Evolutionary conservation across 2,113 vertebrate genomes (phyloP), one percentile per base, ranked within the genome.

Genomic region (Trochalopteron elliotii): DNA sequence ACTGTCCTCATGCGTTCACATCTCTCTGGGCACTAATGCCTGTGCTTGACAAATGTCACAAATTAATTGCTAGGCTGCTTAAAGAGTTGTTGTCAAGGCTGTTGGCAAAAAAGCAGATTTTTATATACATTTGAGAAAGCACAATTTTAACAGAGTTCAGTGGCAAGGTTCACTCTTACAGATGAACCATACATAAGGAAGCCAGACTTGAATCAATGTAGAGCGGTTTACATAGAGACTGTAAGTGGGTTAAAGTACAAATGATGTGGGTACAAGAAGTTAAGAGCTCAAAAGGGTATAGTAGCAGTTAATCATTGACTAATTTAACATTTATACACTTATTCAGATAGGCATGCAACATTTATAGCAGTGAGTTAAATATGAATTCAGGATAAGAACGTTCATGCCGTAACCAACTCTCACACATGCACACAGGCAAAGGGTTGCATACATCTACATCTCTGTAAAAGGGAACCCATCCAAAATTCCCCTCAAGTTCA

Each of bases 401-500:
- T 50, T 81, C 52, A n/a, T 52, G 39, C 12, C 44, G 14, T 24
- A n/a, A 37, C 15, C 31, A 20, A 6, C 35, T 56, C 37, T 16
- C 12, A 17, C 7, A 33, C 5, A 5, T 2, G 52, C 0, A 0
- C 33, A n/a, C 27, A 57, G 25, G 18, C 10, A 20, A 45, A 80
- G 52, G 17, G 5, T 10, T 59, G 4, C 16, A 19, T 4, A 9
- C 12, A 20, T 21, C 27, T 44, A 14, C 23, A 24, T 16, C 21
- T 30, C 4, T 65, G 15, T 44, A 59, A 33, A 44, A 52, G 50
- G 37, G 15, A 50, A 23, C 7, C 35, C 23, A 9, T 20, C 27
- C 64, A 52, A 57, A 74, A 52, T 24, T 33, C 19, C 31, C 15
- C 28, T 67, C 0, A 0, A 33, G 12, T 33, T 44, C 44, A 72